Conservation (phyloP, 2,113 vertebrate species). For the Xiphophorus hellerii region DNA sequence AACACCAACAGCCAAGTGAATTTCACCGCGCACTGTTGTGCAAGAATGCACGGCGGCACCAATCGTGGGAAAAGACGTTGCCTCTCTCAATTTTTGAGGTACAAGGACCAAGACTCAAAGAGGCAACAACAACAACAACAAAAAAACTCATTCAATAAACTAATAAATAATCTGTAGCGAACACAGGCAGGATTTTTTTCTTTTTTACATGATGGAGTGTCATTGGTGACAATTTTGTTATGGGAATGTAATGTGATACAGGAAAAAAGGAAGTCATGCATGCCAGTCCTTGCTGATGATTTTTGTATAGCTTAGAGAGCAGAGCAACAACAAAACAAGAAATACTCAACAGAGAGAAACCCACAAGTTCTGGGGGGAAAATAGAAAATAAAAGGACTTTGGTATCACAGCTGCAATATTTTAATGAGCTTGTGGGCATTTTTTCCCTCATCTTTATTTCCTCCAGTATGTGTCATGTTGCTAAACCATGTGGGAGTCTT, state of each 20-base stretch:
- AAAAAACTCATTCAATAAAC: neutral
- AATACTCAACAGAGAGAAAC: neutral
- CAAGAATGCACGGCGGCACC: neutral
- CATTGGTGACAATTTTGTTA: neutral
- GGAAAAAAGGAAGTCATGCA: neutral
- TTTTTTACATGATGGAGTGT: neutral
- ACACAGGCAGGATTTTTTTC: neutral
- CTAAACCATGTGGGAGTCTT: neutral
- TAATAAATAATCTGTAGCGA: neutral
- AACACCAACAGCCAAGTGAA: neutral
- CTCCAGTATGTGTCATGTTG: neutral
- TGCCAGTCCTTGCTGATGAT: neutral
- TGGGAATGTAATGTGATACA: conserved; percentile 3
- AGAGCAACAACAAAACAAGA: neutral
- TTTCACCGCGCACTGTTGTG: neutral
- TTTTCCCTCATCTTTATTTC: neutral
- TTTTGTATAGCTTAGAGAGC: neutral
- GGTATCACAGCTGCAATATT: neutral
- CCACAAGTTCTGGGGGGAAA: neutral
- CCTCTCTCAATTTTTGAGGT: neutral
- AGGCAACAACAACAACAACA: neutral
- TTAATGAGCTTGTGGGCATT: neutral
- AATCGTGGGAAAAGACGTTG: neutral
- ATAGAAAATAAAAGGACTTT: conserved; percentile 29
- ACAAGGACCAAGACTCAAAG: neutral